Evolutionary conservation across 2,888 invertebrate species (phyloP).

Genomic region (Eupsilia transversa): DNA sequence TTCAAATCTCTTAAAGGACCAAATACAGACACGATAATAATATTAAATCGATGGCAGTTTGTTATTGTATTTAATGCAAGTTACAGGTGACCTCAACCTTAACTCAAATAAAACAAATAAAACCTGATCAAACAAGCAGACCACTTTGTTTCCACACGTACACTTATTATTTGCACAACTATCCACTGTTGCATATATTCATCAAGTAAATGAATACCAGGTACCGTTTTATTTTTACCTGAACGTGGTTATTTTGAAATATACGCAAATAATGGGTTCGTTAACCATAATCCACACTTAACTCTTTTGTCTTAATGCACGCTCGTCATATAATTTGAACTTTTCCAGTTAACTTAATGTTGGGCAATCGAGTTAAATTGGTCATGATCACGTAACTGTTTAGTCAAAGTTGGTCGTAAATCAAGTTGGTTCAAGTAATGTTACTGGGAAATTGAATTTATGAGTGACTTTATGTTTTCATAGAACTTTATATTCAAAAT

Average conservation of each 20-base stretch:
- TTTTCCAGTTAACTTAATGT: conserved; percentile 41
- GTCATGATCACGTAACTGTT: conserved; percentile 33
- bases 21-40: not conserved
- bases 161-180: conserved; percentile 30
- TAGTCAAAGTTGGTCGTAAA: conserved; percentile 12
- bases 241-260: not conserved
- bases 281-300: conserved; percentile 26
- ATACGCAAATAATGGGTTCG: conserved; percentile 3
- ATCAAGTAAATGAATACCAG: not conserved
- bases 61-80: conserved; percentile 19
- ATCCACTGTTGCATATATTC: conserved; percentile 5
- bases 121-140: conserved; percentile 47
- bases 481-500: conserved; percentile 4
- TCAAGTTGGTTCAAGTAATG: conserved; percentile 16
- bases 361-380: conserved; percentile 41
- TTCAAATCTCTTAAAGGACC: not conserved
- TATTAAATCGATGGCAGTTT: not conserved
- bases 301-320: conserved; percentile 25
- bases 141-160: conserved; percentile 1
- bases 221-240: not conserved
- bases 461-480: not conserved
- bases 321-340: conserved; percentile 27
- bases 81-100: conserved; percentile 31
- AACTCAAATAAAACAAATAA: conserved; percentile 28
- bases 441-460: conserved; percentile 16